These are phyloP conservation scores for Drosophila meridionalis DNA, from an alignment of 2,888 invertebrate genomes.

Conservation along the genomic window DNA sequence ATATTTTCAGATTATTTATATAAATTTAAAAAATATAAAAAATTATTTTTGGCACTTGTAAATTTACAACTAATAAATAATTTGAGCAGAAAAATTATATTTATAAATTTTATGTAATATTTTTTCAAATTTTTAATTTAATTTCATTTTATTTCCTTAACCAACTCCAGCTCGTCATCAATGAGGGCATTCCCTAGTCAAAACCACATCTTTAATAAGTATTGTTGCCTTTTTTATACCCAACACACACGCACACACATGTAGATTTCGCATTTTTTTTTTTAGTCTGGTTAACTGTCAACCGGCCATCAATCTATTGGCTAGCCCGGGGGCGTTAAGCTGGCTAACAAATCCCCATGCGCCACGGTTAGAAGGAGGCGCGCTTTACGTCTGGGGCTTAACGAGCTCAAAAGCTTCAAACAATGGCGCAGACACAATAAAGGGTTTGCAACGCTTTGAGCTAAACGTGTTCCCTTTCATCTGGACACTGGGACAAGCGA, in stretches of 20 bases:
- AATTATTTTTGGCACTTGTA: too few species aligned
- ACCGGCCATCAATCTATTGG: conserved; percentile 76
- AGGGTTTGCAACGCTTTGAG: conserved; percentile 67
- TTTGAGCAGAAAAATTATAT: too few species aligned
- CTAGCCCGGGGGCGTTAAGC: conserved; percentile 62
- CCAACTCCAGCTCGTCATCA: background rate
- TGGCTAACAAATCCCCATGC: conserved; percentile 59
- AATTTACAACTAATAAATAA: too few species aligned
- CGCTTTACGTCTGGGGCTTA: conserved; percentile 64
- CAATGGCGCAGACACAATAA: conserved; percentile 71
- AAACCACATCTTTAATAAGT: conserved; percentile 3
- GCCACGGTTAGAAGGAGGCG: conserved; percentile 58
- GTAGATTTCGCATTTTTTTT: conserved; percentile 56
- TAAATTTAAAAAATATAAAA: too few species aligned
- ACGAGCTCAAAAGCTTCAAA: conserved; percentile 66
- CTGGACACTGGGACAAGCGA: conserved; percentile 41
- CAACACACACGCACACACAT: conserved; percentile 13
- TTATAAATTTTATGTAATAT: background rate
- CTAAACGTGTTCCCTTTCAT: conserved; percentile 64
- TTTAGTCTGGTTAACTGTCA: conserved; percentile 63
- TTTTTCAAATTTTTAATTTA: background rate
- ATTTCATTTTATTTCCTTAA: background rate
- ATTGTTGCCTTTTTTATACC: conserved; percentile 17
- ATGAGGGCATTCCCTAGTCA: conserved; percentile 6
- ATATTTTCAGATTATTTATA: too few species aligned